Percentiles rank a stretch among this genome's conserved stretches.
phyloP scores from a whole-genome alignment of 1,140 invertebrate genomes.

The Trialeurodes vaporariorum region DNA sequence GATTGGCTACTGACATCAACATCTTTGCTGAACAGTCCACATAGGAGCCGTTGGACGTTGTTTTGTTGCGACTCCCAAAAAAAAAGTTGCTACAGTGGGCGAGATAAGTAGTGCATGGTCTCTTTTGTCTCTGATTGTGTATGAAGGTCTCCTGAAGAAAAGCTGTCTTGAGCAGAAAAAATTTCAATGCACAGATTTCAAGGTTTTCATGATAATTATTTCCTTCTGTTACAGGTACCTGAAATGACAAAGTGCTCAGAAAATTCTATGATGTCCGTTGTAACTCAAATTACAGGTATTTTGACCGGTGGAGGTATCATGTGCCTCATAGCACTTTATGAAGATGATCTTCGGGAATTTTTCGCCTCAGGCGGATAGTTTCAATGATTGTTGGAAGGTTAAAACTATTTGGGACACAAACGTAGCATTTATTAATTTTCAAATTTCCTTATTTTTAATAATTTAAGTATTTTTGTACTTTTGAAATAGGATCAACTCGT shows the following conservation, averaged over 20 bases:
- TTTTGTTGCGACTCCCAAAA: too few species aligned
- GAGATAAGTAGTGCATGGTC: too few species aligned
- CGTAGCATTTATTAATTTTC: constrained; percentile 2
- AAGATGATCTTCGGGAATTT: constrained; percentile 48
- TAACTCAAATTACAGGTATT: constrained; percentile 52
- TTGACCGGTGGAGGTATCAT: constrained; percentile 56
- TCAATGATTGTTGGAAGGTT: not conserved
- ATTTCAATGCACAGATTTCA: not conserved
- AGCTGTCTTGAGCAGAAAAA: too few species aligned
- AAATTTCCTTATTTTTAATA: not conserved
- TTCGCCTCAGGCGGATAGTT: constrained; percentile 25
- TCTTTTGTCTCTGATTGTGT: too few species aligned
- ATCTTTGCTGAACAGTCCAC: too few species aligned
- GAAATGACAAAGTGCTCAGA: constrained; percentile 27
- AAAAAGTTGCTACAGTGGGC: too few species aligned
- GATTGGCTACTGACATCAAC: too few species aligned
- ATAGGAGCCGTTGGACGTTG: too few species aligned
- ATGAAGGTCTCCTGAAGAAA: too few species aligned
- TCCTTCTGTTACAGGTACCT: constrained; percentile 36
- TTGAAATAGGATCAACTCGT: not conserved
- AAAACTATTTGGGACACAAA: too few species aligned
- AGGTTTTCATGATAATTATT: constrained; percentile 17
- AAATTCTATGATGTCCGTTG: constrained; percentile 13
- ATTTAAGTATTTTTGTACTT: not conserved
- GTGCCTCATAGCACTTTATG: constrained; percentile 59